A percentile compares a stretch with the other conserved stretches of the same genome.
Conservation (phyloP, 2,113 vertebrate genomes). For the Albula glossodonta region DNA sequence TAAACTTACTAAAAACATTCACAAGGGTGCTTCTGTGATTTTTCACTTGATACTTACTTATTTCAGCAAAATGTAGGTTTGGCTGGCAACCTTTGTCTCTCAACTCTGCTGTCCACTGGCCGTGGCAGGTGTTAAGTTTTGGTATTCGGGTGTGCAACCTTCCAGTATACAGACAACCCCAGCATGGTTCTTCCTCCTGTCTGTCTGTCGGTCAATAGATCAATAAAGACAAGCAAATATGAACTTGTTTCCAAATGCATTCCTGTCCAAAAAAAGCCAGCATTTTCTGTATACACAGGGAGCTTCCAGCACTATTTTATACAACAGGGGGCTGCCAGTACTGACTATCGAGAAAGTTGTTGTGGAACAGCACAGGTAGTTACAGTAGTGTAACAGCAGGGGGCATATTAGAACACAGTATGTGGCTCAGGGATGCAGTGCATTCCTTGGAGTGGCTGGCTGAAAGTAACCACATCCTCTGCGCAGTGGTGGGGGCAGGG, state of each 20-base stretch:
- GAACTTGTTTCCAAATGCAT: background rate
- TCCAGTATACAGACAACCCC: background rate
- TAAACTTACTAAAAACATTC: too few species aligned
- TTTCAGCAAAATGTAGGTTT: too few species aligned
- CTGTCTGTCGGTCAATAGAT: background rate
- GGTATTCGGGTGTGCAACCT: background rate
- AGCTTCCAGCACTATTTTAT: too few species aligned
- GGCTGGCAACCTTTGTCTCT: too few species aligned
- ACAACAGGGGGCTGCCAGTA: too few species aligned
- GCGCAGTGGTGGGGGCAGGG: background rate
- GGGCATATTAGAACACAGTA: constrained; percentile 58
- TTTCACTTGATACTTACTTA: too few species aligned
- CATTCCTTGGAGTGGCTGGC: background rate
- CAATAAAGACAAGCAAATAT: background rate
- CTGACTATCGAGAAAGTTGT: too few species aligned
- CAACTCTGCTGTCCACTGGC: too few species aligned
- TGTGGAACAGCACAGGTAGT: background rate
- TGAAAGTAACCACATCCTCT: background rate
- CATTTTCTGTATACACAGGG: too few species aligned
- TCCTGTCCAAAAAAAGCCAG: background rate
- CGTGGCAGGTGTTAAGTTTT: too few species aligned
- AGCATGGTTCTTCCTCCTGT: background rate
- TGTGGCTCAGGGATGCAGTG: background rate
- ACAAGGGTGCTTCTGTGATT: too few species aligned
- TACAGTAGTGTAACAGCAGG: constrained; percentile 50